These are phyloP conservation scores for Momotus momota DNA, from an alignment of 2,797 vertebrate genomes.

Conservation along the genomic window DNA sequence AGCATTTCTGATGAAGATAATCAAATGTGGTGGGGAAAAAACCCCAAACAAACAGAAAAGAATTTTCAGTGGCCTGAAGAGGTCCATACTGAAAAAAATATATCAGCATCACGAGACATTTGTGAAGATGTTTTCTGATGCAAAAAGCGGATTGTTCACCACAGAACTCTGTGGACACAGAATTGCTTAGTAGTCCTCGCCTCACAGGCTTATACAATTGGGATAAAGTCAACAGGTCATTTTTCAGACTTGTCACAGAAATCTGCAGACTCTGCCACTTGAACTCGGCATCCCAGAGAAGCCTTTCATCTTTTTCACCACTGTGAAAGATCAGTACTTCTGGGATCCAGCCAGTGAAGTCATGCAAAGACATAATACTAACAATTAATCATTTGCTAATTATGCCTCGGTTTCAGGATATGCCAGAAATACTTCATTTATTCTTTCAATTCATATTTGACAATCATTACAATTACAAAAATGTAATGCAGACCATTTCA, in stretches of 20 bases:
- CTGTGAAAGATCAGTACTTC: not conserved
- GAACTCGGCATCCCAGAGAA: not conserved
- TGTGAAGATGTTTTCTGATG: not conserved
- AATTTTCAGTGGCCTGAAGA: not conserved
- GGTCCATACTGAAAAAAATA: not conserved
- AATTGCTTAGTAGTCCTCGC: not conserved
- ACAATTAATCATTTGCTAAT: not conserved
- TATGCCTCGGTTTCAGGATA: not conserved
- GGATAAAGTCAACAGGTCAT: not conserved
- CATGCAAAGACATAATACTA: not conserved
- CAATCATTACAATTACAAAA: not conserved
- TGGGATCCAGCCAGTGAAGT: not conserved
- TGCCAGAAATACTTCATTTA: not conserved
- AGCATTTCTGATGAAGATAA: not conserved
- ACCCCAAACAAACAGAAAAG: not conserved
- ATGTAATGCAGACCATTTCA: not conserved
- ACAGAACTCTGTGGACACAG: not conserved
- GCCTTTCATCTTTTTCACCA: not conserved
- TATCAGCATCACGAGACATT: not conserved
- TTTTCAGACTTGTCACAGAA: not conserved
- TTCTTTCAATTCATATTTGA: not conserved
- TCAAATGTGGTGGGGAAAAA: not conserved
- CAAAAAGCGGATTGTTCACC: accelerated
- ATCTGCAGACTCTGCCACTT: not conserved
- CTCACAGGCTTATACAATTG: not conserved